Percentiles rank a stretch among this genome's conserved stretches.
Conservation (phyloP, 1,140 invertebrate genomes). For the Wiebesia pumilae region DNA sequence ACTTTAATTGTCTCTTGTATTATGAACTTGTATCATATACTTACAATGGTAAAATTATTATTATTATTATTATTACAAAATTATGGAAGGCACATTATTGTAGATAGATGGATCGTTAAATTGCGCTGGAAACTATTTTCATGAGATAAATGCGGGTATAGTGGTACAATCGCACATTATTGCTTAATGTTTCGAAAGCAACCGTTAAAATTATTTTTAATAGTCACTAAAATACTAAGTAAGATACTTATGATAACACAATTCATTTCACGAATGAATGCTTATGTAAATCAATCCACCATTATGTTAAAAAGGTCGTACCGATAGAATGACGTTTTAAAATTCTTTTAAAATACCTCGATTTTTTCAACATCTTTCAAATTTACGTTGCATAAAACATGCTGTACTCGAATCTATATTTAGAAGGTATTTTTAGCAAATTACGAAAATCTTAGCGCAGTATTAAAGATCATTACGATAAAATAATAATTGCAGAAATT, state of each 20-base stretch:
- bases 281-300: background rate
- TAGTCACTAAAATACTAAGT: background rate
- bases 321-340: background rate
- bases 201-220: background rate
- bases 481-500: too few relatives aligned
- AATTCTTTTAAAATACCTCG: background rate
- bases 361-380: background rate
- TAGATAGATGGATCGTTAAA: background rate
- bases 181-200: background rate
- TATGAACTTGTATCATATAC: too few relatives aligned
- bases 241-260: too few relatives aligned
- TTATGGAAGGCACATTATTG: too few relatives aligned
- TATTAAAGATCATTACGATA: too few relatives aligned
- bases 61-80: too few relatives aligned
- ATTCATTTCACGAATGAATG: background rate
- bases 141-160: background rate
- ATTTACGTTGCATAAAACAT: background rate
- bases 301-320: background rate
- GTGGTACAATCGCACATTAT: background rate
- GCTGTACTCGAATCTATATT: too few relatives aligned
- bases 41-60: background rate
- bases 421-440: background rate
- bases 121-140: background rate
- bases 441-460: too few relatives aligned
- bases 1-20: too few relatives aligned